A percentile compares a stretch with the other conserved stretches of the same genome.
Conservation (phyloP, 2,113 vertebrate genomes). For the Hippotragus niger region DNA sequence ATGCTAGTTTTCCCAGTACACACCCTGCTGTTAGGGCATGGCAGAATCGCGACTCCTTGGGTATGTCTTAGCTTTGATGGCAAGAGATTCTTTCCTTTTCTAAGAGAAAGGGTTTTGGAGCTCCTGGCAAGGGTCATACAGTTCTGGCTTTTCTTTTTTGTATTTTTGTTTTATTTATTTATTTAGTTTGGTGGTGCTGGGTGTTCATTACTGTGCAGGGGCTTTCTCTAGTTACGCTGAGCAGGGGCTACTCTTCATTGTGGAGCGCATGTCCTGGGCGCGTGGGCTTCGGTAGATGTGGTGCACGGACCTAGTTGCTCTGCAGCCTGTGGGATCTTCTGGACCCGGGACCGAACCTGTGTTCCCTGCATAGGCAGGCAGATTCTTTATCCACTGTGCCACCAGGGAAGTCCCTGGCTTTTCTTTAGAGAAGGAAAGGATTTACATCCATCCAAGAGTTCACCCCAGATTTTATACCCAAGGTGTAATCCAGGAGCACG, state of each 20-base stretch:
- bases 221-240: not conserved
- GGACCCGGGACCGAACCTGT: not conserved
- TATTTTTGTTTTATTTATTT: not conserved
- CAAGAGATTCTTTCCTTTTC: not conserved
- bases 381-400: not conserved
- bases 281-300: not conserved
- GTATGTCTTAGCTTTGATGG: not conserved
- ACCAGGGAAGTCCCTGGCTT: not conserved
- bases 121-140: not conserved
- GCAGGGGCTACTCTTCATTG: not conserved
- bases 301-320: not conserved
- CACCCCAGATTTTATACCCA: not conserved
- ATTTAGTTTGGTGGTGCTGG: not conserved
- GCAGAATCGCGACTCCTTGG: not conserved
- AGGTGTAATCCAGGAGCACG: not conserved
- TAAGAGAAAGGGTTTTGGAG: not conserved
- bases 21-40: not conserved
- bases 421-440: not conserved
- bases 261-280: not conserved
- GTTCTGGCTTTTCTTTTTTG: not conserved
- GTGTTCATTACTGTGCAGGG: not conserved
- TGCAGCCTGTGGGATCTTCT: not conserved
- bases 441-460: not conserved
- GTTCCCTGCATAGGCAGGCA: not conserved
- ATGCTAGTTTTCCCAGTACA: not conserved